Percentiles rank a stretch among this genome's conserved stretches.
phyloP scores from a whole-genome alignment of 2,113 vertebrate species.

The Cheilinus undulatus region DNA sequence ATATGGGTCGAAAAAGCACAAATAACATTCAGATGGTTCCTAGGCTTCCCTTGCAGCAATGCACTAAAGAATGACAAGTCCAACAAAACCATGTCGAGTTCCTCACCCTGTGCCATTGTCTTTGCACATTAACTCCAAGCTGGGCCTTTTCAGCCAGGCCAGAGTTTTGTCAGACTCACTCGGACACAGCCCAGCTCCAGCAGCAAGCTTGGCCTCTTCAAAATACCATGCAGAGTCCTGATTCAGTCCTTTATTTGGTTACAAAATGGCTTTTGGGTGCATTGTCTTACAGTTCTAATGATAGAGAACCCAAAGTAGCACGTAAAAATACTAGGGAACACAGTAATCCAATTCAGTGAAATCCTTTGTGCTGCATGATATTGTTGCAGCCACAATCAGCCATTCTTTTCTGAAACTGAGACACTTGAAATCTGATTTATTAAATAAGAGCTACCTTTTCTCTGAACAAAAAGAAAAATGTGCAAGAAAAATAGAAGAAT shows the following conservation, averaged over 20 bases:
- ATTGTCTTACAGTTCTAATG: conserved; percentile 73
- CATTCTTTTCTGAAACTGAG: conserved; percentile 37
- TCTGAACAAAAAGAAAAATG: not conserved
- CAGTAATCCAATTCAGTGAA: conserved; percentile 57
- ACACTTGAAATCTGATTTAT: no score
- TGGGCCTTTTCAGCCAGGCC: conserved; percentile 84
- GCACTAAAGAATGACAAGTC: conserved; percentile 85
- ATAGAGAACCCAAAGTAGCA: conserved; percentile 73
- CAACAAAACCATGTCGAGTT: conserved; percentile 86
- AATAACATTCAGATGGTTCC: conserved; percentile 87
- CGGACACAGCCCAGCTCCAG: conserved; percentile 81
- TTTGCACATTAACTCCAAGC: conserved; percentile 85
- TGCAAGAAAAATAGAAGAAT: not conserved
- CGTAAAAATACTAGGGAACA: conserved; percentile 74
- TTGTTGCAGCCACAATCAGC: conserved; percentile 61
- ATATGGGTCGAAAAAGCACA: conserved; percentile 84
- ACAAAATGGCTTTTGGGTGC: conserved; percentile 70
- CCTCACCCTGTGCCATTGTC: conserved; percentile 84
- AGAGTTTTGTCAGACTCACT: conserved; percentile 84
- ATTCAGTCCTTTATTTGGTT: conserved; percentile 71
- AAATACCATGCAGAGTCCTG: conserved; percentile 77
- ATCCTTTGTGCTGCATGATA: conserved; percentile 54
- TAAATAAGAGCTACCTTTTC: not conserved
- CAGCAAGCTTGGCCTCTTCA: conserved; percentile 83
- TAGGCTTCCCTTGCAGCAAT: conserved; percentile 84